phyloP scores from a whole-genome alignment of 1,140 invertebrate genomes.

The Oreohelix idahoensis region DNA sequence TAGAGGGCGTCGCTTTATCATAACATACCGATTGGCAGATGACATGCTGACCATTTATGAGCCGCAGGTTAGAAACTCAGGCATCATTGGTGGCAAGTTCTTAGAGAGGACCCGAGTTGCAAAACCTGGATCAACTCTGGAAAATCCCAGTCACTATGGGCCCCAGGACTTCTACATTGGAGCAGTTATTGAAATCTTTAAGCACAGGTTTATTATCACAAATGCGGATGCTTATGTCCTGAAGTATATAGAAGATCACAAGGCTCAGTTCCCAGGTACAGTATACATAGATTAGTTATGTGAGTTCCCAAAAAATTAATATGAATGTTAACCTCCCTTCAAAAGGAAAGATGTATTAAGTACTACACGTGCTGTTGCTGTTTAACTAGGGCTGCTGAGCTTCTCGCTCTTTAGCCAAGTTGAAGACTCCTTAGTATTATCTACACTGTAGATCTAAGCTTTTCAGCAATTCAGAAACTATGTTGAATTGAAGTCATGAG shows the following conservation, averaged over 20 bases:
- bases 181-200: constrained; percentile 70
- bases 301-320: too few relatives aligned
- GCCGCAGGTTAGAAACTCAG: constrained; percentile 71
- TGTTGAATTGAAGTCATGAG: too few relatives aligned
- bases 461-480: too few relatives aligned
- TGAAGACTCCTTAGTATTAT: too few relatives aligned
- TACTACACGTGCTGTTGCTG: too few relatives aligned
- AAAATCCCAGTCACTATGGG: constrained; percentile 71
- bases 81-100: constrained; percentile 73
- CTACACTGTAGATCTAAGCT: too few relatives aligned
- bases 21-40: constrained; percentile 72
- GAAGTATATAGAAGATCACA: constrained; percentile 72
- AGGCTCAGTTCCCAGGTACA: constrained; percentile 67
- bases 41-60: constrained; percentile 74
- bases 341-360: too few relatives aligned
- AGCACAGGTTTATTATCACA: constrained; percentile 71
- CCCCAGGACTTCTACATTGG: constrained; percentile 73
- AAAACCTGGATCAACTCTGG: constrained; percentile 67
- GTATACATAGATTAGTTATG: too few relatives aligned
- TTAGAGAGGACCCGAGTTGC: constrained; percentile 70
- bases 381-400: too few relatives aligned
- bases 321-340: too few relatives aligned
- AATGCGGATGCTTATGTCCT: constrained; percentile 72
- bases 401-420: too few relatives aligned
- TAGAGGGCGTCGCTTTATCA: constrained; percentile 71